phyloP scores from a whole-genome alignment of 2,113 vertebrate species.

The Strigops habroptila region DNA sequence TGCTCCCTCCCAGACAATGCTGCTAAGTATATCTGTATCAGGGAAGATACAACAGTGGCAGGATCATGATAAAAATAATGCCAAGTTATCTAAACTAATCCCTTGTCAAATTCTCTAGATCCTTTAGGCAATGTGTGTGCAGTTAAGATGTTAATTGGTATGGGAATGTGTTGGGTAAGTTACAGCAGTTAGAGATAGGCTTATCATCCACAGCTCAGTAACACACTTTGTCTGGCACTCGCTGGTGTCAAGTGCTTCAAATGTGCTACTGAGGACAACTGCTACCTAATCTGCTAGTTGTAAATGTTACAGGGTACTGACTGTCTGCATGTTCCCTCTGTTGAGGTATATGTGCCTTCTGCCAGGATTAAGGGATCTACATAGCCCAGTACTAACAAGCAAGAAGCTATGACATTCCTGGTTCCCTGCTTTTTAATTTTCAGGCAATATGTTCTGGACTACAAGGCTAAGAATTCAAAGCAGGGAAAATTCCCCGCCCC shows the following conservation, averaged over 20 bases:
- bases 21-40: neutral
- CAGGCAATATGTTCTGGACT: neutral
- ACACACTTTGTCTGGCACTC: neutral
- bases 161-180: neutral
- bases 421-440: neutral
- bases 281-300: neutral
- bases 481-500: neutral
- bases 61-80: slow-evolving; percentile 55
- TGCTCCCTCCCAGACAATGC: neutral
- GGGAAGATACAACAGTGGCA: neutral
- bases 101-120: slow-evolving; percentile 57
- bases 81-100: slow-evolving; percentile 54
- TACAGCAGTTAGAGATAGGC: neutral
- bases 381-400: neutral
- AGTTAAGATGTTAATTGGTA: neutral
- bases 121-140: neutral
- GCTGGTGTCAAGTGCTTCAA: neutral
- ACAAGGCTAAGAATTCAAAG: neutral
- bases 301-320: neutral
- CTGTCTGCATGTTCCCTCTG: neutral
- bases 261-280: neutral
- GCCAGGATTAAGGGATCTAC: neutral
- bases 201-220: neutral
- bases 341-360: neutral
- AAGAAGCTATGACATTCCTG: neutral